phyloP scores from a whole-genome alignment of 2,888 invertebrate genomes.

The Drosophila flavopinicola region DNA sequence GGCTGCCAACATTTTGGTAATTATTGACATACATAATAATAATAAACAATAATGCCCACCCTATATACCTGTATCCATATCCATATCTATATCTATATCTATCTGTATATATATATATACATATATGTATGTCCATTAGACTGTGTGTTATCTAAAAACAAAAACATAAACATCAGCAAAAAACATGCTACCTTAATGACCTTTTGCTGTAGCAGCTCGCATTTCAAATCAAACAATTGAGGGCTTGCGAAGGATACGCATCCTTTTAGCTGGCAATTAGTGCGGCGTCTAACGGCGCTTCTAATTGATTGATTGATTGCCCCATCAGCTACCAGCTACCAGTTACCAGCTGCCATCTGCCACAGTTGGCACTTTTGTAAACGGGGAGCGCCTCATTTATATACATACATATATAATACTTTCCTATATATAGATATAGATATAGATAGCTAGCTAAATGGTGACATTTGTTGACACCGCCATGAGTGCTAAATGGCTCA shows the following conservation, averaged over 20 bases:
- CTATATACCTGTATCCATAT: too few relatives aligned
- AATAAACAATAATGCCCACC: slow-evolving; percentile 19
- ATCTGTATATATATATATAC: slow-evolving; percentile 1
- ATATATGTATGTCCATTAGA: slow-evolving; percentile 7
- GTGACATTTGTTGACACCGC: slow-evolving; percentile 26
- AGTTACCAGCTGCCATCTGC: neutral
- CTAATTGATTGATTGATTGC: slow-evolving; percentile 61
- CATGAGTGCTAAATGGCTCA: slow-evolving; percentile 38
- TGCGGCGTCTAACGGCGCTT: slow-evolving; percentile 33
- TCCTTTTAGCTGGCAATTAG: slow-evolving; percentile 53
- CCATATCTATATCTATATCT: neutral
- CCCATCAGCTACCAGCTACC: neutral
- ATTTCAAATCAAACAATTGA: slow-evolving; percentile 54
- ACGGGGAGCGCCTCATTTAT: slow-evolving; percentile 10
- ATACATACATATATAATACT: neutral
- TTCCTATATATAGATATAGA: neutral
- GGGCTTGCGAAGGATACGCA: slow-evolving; percentile 6
- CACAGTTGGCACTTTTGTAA: slow-evolving; percentile 14
- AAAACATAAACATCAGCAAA: too few relatives aligned
- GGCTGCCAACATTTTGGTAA: slow-evolving; percentile 17
- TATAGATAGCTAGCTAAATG: slow-evolving; percentile 3
- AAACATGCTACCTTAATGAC: slow-evolving; percentile 39
- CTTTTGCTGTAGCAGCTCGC: slow-evolving; percentile 31
- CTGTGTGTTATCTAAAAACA: slow-evolving; percentile 29
- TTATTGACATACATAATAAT: slow-evolving; percentile 57